These are phyloP conservation scores for Propithecus perrieri DNA, from an alignment of 2,797 vertebrate genomes.

Conservation along the genomic window DNA sequence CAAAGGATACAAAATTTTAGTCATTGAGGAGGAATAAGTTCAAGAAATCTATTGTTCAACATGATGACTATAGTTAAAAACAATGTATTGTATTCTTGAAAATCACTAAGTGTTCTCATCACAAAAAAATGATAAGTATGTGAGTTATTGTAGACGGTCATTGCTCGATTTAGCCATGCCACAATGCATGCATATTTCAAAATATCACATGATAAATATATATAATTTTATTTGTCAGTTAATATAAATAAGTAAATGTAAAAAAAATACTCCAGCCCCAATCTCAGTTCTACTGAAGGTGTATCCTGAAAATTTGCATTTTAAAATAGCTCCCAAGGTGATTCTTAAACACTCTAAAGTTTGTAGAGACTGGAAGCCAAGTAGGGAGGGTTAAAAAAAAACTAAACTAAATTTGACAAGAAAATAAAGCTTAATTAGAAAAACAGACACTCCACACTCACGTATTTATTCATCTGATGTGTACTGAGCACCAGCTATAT, in stretches of 20 bases:
- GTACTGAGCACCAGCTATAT: neutral
- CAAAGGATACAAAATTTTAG: neutral
- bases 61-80: neutral
- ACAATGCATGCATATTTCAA: neutral
- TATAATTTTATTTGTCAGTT: neutral
- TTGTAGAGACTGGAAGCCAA: neutral
- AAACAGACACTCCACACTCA: neutral
- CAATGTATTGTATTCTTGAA: neutral
- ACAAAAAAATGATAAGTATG: neutral
- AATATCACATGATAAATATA: neutral
- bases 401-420: neutral
- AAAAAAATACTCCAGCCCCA: neutral
- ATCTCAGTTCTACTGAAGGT: neutral
- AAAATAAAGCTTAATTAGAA: neutral
- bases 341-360: neutral
- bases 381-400: neutral
- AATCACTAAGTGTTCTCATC: neutral
- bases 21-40: neutral
- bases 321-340: neutral
- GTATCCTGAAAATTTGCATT: neutral
- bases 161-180: neutral
- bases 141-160: neutral
- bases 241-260: neutral
- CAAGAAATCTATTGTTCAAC: neutral
- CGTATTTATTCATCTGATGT: neutral